These are phyloP conservation scores for Hemistola chrysoprasaria DNA, from an alignment of 2,888 invertebrate species.

Conservation along the genomic window DNA sequence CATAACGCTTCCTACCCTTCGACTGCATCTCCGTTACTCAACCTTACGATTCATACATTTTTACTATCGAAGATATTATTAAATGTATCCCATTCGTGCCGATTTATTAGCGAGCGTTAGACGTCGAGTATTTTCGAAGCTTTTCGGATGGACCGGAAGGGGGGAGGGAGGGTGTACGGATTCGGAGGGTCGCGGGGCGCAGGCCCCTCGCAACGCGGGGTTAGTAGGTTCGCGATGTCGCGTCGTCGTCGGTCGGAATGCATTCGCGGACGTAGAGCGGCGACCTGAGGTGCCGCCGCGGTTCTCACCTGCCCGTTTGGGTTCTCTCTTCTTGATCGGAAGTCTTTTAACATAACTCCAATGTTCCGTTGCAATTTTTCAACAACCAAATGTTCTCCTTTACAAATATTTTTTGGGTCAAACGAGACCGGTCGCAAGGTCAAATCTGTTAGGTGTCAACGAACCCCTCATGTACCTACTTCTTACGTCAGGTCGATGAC, in stretches of 20 bases:
- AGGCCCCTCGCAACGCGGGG: slow-evolving; percentile 78
- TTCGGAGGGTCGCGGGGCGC: slow-evolving; percentile 77
- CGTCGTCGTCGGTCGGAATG: slow-evolving; percentile 79
- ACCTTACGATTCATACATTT: slow-evolving; percentile 31
- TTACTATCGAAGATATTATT: slow-evolving; percentile 36
- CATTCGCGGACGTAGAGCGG: slow-evolving; percentile 81
- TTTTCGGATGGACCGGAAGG: slow-evolving; percentile 74
- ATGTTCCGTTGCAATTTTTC: slow-evolving; percentile 33
- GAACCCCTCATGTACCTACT: slow-evolving; percentile 73
- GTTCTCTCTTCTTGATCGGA: slow-evolving; percentile 63
- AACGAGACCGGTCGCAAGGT: slow-evolving; percentile 71
- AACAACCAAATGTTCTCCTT: slow-evolving; percentile 21
- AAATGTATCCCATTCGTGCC: slow-evolving; percentile 47
- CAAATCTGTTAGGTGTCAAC: slow-evolving; percentile 73
- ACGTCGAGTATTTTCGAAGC: slow-evolving; percentile 76
- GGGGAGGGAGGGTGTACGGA: slow-evolving; percentile 65
- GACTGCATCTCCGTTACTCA: slow-evolving; percentile 46
- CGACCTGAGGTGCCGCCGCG: slow-evolving; percentile 77
- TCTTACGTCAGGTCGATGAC: slow-evolving; percentile 76
- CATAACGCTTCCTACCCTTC: slow-evolving; percentile 49
- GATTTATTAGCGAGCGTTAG: slow-evolving; percentile 62
- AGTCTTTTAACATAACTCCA: slow-evolving; percentile 36
- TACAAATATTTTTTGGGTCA: slow-evolving; percentile 62
- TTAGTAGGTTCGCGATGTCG: slow-evolving; percentile 81
- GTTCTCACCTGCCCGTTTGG: slow-evolving; percentile 63